Conservation (phyloP, 2,113 vertebrate genomes). For the Syngnathus scovelli region DNA sequence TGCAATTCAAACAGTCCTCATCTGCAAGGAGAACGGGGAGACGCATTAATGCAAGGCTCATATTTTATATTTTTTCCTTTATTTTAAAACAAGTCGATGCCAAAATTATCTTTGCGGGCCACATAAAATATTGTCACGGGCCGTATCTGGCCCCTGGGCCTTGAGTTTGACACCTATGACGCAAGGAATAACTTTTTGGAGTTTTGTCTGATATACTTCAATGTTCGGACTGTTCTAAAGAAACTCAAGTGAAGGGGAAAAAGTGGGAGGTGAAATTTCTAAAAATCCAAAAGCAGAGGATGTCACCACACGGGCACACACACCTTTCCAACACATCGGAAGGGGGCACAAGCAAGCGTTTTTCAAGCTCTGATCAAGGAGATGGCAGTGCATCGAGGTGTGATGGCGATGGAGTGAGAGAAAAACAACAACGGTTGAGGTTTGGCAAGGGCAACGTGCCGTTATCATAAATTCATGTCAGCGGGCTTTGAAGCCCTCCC, state of each 20-base stretch:
- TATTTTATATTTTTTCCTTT: too few species aligned
- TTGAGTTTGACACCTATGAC: too few species aligned
- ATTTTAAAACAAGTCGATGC: too few species aligned
- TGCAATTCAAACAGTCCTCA: conserved; percentile 98
- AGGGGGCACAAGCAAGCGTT: conserved; percentile 63
- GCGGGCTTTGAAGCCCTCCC: conserved; percentile 76
- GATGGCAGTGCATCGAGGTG: conserved; percentile 58
- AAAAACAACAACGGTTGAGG: conserved; percentile 73
- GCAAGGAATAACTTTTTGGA: too few species aligned
- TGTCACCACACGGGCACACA: conserved; percentile 21
- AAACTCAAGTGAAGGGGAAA: too few species aligned
- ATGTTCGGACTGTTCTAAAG: conserved; percentile 19
- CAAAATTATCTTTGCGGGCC: too few species aligned
- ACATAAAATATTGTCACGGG: too few species aligned
- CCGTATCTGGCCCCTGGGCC: too few species aligned
- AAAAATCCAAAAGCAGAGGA: conserved; percentile 16
- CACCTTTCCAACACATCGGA: conserved; percentile 46
- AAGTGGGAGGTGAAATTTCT: too few species aligned
- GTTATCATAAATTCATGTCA: conserved; percentile 78
- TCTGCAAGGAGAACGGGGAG: conserved; percentile 74
- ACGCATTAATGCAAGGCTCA: conserved; percentile 12
- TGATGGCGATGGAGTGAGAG: conserved; percentile 49
- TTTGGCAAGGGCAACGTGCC: conserved; percentile 68
- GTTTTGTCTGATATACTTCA: conserved; percentile 2
- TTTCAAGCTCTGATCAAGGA: conserved; percentile 70